These are phyloP conservation scores for Synaphobranchus kaupii DNA, from an alignment of 2,797 vertebrate species.

Conservation along the genomic window DNA sequence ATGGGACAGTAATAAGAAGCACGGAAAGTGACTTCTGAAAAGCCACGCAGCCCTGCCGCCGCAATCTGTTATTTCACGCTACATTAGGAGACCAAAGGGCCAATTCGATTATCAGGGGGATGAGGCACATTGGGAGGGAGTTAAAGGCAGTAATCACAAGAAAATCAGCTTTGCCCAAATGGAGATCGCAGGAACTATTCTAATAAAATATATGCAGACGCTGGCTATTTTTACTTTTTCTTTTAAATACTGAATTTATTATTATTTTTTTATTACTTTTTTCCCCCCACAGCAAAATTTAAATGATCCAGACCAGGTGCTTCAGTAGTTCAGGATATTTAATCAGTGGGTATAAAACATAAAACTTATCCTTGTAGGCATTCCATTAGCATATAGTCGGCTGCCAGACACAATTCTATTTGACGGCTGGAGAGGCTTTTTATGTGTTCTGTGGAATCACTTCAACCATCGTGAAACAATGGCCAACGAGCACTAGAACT, in stretches of 20 bases:
- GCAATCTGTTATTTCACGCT: conserved; percentile 50
- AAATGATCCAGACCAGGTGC: neutral
- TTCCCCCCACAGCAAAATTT: neutral
- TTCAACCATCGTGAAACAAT: neutral
- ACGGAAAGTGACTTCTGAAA: conserved; percentile 11
- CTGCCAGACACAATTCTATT: neutral
- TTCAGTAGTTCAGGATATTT: neutral
- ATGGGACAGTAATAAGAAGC: conserved; percentile 36
- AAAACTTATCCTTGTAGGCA: neutral
- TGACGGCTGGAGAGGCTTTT: neutral
- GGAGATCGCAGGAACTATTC: conserved; percentile 15
- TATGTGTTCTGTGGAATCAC: neutral
- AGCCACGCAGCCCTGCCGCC: conserved; percentile 27
- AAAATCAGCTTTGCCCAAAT: neutral
- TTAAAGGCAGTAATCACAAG: conserved; percentile 32
- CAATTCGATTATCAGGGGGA: conserved; percentile 37
- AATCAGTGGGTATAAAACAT: neutral
- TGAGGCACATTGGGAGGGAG: conserved; percentile 11
- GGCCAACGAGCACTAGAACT: neutral
- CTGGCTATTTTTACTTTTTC: neutral
- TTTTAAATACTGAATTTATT: neutral
- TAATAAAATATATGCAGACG: conserved; percentile 22
- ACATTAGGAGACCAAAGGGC: conserved; percentile 54
- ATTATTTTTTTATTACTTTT: neutral
- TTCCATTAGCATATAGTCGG: conserved; percentile 16